Evolutionary conservation across 2,113 vertebrate species (phyloP).

Genomic region (Ariopsis seemanni): DNA sequence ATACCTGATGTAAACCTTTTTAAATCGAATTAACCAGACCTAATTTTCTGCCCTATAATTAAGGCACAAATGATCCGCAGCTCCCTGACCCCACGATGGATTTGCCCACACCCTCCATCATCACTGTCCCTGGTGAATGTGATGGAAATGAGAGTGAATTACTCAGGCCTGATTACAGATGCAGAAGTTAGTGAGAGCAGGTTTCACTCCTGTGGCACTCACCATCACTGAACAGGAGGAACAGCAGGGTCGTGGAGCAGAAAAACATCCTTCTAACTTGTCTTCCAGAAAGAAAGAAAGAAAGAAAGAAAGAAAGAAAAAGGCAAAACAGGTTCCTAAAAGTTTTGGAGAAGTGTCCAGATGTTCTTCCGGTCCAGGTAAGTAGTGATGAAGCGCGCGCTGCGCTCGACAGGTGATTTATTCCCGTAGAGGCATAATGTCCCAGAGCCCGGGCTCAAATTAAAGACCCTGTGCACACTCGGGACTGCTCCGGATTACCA

Average conservation of each 20-base stretch:
- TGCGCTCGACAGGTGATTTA: no score
- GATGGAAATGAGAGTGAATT: constrained; percentile 2
- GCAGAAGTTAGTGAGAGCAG: constrained; percentile 9
- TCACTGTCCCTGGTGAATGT: constrained; percentile 3
- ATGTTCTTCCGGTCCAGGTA: no score
- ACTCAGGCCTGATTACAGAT: constrained; percentile 3
- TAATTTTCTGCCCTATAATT: constrained; percentile 19
- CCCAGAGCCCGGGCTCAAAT: neutral
- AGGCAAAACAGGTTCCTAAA: neutral
- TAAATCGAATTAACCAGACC: constrained; percentile 21
- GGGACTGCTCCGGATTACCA: neutral
- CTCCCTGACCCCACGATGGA: neutral
- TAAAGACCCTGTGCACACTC: neutral
- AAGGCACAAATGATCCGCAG: constrained; percentile 2
- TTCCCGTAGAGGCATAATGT: neutral
- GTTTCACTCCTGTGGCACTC: constrained; percentile 16
- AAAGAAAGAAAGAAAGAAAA: no score
- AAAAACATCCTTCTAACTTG: constrained; percentile 36
- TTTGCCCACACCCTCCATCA: neutral
- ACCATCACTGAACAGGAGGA: constrained; percentile 33
- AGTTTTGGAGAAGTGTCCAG: neutral
- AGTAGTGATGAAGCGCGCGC: neutral
- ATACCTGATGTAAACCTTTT: constrained; percentile 5
- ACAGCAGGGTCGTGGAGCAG: neutral
- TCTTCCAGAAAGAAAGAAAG: neutral